Conservation (phyloP, 2,113 vertebrate species). For the Gymnogyps californianus region DNA sequence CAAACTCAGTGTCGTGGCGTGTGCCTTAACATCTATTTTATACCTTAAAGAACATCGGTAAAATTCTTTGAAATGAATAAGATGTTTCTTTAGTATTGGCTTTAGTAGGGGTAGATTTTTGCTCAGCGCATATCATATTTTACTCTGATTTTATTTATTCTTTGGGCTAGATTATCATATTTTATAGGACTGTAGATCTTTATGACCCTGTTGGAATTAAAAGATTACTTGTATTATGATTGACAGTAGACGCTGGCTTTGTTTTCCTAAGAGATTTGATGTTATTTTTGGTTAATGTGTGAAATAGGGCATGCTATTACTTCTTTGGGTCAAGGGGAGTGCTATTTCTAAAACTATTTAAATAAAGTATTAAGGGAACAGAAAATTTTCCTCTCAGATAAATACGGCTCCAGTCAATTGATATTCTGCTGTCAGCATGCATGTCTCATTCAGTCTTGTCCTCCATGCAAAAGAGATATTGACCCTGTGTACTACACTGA, state of each 20-base stretch:
- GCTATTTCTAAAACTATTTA: slow-evolving; percentile 1
- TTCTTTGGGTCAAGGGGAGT: not conserved
- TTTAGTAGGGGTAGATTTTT: not conserved
- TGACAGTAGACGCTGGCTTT: not conserved
- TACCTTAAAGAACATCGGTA: not conserved
- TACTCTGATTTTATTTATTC: not conserved
- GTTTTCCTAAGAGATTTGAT: not conserved
- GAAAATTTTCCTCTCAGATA: not conserved
- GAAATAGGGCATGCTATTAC: not conserved
- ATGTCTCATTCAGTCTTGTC: not conserved
- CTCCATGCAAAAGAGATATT: not conserved
- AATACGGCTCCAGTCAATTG: not conserved
- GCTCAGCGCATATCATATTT: not conserved
- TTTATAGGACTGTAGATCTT: not conserved
- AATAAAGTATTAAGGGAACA: not conserved
- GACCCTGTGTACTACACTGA: not conserved
- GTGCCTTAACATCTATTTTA: not conserved
- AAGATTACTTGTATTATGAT: not conserved
- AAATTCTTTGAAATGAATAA: not conserved
- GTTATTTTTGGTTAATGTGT: not conserved
- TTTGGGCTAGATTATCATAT: not conserved
- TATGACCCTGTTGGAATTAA: not conserved
- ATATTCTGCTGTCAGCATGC: not conserved
- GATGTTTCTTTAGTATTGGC: not conserved
- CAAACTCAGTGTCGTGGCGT: accelerated